Evolutionary conservation across 2,797 vertebrate species (phyloP), one percentile per base, ranked within the genome.

Genomic region (Spinibarbus caldwelli): DNA sequence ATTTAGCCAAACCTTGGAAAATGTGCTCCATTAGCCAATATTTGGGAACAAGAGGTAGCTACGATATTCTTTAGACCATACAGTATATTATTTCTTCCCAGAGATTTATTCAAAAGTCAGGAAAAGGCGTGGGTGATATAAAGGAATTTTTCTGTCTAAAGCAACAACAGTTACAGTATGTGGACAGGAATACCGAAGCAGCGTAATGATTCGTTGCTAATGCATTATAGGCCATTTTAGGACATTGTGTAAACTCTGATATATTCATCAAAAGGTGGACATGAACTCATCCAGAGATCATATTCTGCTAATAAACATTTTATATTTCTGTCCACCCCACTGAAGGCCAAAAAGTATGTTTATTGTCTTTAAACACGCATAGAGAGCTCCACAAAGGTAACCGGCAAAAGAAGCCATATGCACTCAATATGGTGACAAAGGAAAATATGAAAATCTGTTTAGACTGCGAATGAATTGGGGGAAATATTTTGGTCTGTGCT

Each of bases 401-500:
- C 41, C 52, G 80, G 71, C 83, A 57, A 49, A 73, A 71, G 41
- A 84, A 86, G 78, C 57, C 89, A 89, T 87, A 77, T 88, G 89
- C 87, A 80, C 83, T 83, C 89, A 89, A 88, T 88, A 88, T 89
- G 89, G 78, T 62, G 52, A 84, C 80, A 75, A 87, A 83, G 89
- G 85, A 89, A 88, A 89, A 82, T 87, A 10, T 89, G 85, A 88
- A 84, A 85, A 82, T 81, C 57, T 89, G 87, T 89, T 89, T 89
- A 89, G 89, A 82, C 89, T 89, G 83, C 67, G 29, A 59, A 70
- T 23, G 78, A 87, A 83, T 83, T n/a, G 34, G 9, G 12, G 76
- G 75, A 84, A 81, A 88, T 68, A 64, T 86, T 85, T 80, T 54
- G 66, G 75, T 85, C 80, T 86, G 62, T 75, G 62, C 78, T 87